Evolutionary conservation across 2,888 invertebrate species (phyloP).

Genomic region (Trachelus tabidus): DNA sequence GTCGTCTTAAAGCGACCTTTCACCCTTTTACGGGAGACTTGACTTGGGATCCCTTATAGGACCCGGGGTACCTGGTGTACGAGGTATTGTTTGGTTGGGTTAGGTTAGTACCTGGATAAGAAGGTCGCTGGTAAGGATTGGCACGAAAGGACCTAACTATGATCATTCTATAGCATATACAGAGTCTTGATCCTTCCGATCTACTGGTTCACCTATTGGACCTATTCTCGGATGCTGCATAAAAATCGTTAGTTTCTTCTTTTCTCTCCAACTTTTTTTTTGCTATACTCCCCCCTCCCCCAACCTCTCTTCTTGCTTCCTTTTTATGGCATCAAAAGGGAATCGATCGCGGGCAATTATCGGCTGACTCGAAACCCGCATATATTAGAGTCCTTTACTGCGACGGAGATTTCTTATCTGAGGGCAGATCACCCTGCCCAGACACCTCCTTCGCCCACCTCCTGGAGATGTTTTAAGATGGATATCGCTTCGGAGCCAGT

Average conservation of each 20-base stretch:
- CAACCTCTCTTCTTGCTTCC: constrained; percentile 10
- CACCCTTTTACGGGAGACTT: constrained; percentile 2
- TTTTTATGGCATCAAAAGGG: constrained; percentile 7
- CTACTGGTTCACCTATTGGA: background rate
- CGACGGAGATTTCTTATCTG: constrained; percentile 54
- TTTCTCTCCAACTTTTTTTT: constrained; percentile 25
- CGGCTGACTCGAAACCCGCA: constrained; percentile 49
- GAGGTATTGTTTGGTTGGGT: background rate
- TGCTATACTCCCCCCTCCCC: background rate
- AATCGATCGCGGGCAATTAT: constrained; percentile 53
- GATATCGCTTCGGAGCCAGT: constrained; percentile 45
- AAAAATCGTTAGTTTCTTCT: background rate
- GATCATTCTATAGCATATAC: background rate
- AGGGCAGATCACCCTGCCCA: constrained; percentile 15
- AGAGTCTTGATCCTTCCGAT: background rate
- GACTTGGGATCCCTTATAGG: background rate
- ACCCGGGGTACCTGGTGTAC: background rate
- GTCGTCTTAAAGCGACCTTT: background rate
- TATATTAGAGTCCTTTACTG: constrained; percentile 41
- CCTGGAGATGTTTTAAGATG: constrained; percentile 53
- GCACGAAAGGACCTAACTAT: background rate
- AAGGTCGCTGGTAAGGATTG: background rate
- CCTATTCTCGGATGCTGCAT: background rate
- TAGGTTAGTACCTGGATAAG: background rate
- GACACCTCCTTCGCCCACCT: constrained; percentile 53